phyloP scores from a whole-genome alignment of 2,113 vertebrate genomes.

The Prunella fulvescens region DNA sequence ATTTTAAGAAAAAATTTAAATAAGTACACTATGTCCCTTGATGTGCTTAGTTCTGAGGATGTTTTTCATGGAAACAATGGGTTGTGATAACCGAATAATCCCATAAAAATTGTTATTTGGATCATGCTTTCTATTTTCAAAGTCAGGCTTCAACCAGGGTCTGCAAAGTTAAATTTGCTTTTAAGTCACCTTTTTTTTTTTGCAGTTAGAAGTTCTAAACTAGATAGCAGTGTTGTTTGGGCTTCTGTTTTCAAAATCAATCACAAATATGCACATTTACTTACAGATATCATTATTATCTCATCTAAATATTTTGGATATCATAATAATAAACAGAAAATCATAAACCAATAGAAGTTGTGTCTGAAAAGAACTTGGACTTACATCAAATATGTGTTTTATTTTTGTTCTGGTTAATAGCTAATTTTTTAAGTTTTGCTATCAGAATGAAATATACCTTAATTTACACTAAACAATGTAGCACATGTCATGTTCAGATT shows the following conservation, averaged over 20 bases:
- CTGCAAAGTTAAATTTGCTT: neutral
- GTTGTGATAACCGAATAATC: neutral
- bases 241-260: neutral
- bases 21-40: neutral
- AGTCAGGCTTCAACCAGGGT: neutral
- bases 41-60: neutral
- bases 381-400: neutral
- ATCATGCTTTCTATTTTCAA: neutral
- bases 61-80: neutral
- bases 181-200: neutral
- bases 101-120: neutral
- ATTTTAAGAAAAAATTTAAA: neutral
- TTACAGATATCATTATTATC: neutral
- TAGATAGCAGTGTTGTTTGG: neutral
- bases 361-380: neutral
- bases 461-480: neutral
- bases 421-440: neutral
- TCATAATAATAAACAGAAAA: neutral
- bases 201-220: neutral
- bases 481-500: neutral
- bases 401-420: neutral
- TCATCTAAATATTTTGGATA: neutral
- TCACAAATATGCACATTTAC: neutral
- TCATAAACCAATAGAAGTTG: neutral
- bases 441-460: neutral